These are phyloP conservation scores for Amorpha juglandis DNA, from an alignment of 2,888 invertebrate genomes.

Conservation along the genomic window DNA sequence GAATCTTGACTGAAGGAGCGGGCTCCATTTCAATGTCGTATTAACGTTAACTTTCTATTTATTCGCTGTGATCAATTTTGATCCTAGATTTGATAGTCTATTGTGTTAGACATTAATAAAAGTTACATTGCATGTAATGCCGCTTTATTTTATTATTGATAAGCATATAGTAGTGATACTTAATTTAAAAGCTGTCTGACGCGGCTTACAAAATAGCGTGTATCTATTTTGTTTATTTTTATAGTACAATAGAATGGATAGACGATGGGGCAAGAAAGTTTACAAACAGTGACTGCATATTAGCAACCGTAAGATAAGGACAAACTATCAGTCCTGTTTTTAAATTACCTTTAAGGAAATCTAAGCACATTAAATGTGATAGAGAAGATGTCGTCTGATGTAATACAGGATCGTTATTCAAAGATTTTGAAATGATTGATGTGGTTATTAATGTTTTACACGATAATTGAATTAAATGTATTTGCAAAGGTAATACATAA, in stretches of 20 bases:
- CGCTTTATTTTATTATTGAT: slow-evolving; percentile 13
- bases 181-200: slow-evolving; percentile 4
- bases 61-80: slow-evolving; percentile 23
- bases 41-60: slow-evolving; percentile 23
- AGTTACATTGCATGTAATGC: slow-evolving; percentile 16
- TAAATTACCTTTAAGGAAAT: too few species aligned
- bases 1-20: slow-evolving; percentile 1
- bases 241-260: not conserved
- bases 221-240: too few species aligned
- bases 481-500: not conserved
- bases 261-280: not conserved
- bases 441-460: too few species aligned
- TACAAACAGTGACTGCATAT: too few species aligned
- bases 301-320: too few species aligned
- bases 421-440: too few species aligned
- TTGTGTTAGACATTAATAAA: slow-evolving; percentile 16
- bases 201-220: not conserved
- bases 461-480: not conserved
- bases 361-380: too few species aligned
- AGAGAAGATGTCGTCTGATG: too few species aligned
- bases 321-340: too few species aligned
- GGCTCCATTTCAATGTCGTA: slow-evolving; percentile 16
- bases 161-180: not conserved
- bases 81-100: slow-evolving; percentile 17
- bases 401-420: too few species aligned